Evolutionary conservation across 64 coral and sea anemone genomes (phyloP).

Genomic region (Montipora cactus): DNA sequence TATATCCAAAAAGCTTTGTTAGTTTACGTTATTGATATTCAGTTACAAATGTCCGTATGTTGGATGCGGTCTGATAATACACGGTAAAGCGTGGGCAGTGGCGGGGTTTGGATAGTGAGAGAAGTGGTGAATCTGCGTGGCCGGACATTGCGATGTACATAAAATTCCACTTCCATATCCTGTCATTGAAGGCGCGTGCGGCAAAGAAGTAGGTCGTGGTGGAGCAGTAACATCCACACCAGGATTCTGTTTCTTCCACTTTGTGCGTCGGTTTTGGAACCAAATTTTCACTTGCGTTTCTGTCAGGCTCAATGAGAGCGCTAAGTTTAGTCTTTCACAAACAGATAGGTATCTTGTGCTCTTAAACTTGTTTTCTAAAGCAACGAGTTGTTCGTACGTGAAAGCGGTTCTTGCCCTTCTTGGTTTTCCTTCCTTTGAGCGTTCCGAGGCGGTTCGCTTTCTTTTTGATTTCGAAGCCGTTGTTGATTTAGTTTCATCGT

Average conservation of each 20-base stretch:
- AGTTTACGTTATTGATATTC: background rate
- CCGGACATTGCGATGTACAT: constrained; percentile 84
- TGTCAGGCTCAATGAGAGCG: constrained; percentile 91
- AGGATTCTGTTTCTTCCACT: constrained; percentile 99
- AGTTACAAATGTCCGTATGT: constrained; percentile 85
- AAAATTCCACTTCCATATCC: constrained; percentile 82
- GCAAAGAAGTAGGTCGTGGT: constrained; percentile 80
- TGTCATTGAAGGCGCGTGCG: constrained; percentile 62
- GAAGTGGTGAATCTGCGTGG: constrained; percentile 92
- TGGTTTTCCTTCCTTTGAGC: constrained; percentile 97
- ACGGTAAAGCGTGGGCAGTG: constrained; percentile 45
- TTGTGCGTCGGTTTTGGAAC: constrained; percentile 99
- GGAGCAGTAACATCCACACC: constrained; percentile 97
- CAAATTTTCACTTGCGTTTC: constrained; percentile 99
- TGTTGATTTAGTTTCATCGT: constrained; percentile 38
- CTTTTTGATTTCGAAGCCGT: constrained; percentile 73
- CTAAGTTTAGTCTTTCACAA: constrained; percentile 98
- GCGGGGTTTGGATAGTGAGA: constrained; percentile 22
- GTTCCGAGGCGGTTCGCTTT: constrained; percentile 82
- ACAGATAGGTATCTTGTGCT: constrained; percentile 98
- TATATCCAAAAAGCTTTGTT: no score
- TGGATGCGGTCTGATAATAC: constrained; percentile 86
- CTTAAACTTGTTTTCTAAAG: constrained; percentile 99
- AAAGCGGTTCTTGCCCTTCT: constrained; percentile 96
- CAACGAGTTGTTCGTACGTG: constrained; percentile 99